These are phyloP conservation scores for Zeus faber DNA, from an alignment of 2,113 vertebrate genomes.

Conservation along the genomic window DNA sequence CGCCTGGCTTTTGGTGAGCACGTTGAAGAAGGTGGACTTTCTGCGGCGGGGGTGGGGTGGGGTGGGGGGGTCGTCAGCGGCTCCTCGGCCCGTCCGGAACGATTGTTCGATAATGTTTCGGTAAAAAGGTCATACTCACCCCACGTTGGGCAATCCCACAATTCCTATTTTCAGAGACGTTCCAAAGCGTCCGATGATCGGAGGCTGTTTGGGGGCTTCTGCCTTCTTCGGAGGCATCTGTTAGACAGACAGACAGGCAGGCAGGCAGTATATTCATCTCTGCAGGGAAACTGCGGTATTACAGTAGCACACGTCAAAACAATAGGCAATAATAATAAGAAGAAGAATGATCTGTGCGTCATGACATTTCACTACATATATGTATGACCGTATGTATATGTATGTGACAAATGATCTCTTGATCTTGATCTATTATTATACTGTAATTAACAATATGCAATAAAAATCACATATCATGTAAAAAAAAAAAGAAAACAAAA, in stretches of 20 bases:
- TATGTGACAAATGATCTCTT: too few relatives aligned
- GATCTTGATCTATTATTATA: too few relatives aligned
- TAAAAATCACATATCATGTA: too few relatives aligned
- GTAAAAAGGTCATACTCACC: slow-evolving; percentile 83
- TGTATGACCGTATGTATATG: too few relatives aligned
- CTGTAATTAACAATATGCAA: too few relatives aligned
- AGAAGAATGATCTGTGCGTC: neutral
- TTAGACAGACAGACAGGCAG: neutral
- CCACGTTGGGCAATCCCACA: slow-evolving; percentile 96
- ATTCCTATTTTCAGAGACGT: slow-evolving; percentile 97
- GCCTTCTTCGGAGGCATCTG: slow-evolving; percentile 97
- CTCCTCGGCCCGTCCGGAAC: neutral
- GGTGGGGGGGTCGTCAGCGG: neutral
- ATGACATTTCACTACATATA: neutral
- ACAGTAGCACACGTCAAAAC: neutral
- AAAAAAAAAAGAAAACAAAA: too few relatives aligned
- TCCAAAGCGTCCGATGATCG: slow-evolving; percentile 94
- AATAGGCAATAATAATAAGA: neutral
- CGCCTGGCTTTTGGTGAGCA: slow-evolving; percentile 95
- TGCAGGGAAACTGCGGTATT: neutral
- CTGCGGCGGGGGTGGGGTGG: slow-evolving; percentile 64
- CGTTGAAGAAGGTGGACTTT: slow-evolving; percentile 98
- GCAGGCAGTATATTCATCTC: neutral
- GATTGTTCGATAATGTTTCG: neutral
- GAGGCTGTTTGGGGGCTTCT: slow-evolving; percentile 85